Conservation (phyloP, 2,888 invertebrate species). For the Rhamnusium bicolor region DNA sequence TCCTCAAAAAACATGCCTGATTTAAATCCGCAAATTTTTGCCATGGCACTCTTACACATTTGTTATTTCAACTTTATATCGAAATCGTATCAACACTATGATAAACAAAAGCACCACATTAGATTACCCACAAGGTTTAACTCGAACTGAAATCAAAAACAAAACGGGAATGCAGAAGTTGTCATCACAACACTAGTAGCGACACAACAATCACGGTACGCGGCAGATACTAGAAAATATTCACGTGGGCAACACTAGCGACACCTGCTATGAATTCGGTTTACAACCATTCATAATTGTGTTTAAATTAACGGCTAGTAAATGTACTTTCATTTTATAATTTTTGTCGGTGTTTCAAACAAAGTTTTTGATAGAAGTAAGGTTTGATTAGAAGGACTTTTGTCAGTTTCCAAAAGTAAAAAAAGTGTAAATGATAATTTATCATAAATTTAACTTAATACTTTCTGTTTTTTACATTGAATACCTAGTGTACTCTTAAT, state of each 20-base stretch:
- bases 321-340: not conserved
- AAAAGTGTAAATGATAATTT: too few species aligned
- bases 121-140: constrained; percentile 30
- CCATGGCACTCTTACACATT: constrained; percentile 35
- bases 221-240: not conserved
- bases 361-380: too few species aligned
- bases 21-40: constrained; percentile 27
- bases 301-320: not conserved
- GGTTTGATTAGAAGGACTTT: too few species aligned
- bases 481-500: too few species aligned
- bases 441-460: too few species aligned
- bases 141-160: constrained; percentile 39
- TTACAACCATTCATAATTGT: not conserved
- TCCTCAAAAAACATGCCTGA: constrained; percentile 44
- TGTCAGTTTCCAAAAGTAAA: too few species aligned
- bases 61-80: constrained; percentile 3
- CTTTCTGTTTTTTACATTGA: too few species aligned
- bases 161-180: constrained; percentile 27
- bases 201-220: constrained; percentile 11
- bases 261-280: constrained; percentile 13
- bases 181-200: constrained; percentile 40
- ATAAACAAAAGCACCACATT: constrained; percentile 33
- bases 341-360: too few species aligned
- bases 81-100: constrained; percentile 35
- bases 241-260: constrained; percentile 33